Evolutionary conservation across 1,140 invertebrate species (phyloP).

Genomic region (Magallana ariakensis): DNA sequence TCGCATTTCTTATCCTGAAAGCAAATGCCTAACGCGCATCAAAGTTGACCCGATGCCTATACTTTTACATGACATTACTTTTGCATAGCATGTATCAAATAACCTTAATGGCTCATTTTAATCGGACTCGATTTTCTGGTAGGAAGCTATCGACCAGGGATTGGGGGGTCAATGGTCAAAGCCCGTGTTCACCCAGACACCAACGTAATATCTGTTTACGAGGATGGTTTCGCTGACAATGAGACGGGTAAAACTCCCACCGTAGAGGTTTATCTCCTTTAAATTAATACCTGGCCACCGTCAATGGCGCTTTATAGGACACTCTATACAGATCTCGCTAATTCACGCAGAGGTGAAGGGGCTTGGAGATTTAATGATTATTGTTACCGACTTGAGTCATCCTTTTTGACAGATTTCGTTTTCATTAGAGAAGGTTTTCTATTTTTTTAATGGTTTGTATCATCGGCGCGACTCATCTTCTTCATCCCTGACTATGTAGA

Average conservation of each 20-base stretch:
- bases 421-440: background rate
- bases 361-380: background rate
- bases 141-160: conserved; percentile 3
- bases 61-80: no score
- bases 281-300: conserved; percentile 16
- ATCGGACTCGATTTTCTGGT: background rate
- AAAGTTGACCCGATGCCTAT: background rate
- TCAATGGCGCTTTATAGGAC: conserved; percentile 8
- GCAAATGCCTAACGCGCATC: background rate
- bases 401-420: background rate
- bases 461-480: background rate
- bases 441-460: background rate
- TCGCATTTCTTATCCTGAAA: background rate
- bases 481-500: background rate
- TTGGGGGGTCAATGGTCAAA: background rate
- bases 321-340: background rate
- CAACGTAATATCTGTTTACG: conserved; percentile 13
- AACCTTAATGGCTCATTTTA: background rate
- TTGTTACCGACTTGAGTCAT: conserved; percentile 23
- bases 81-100: no score
- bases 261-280: background rate
- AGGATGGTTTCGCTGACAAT: background rate
- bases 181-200: background rate
- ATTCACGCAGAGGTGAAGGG: background rate
- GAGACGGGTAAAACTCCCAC: background rate